Evolutionary conservation across 1,140 invertebrate genomes (phyloP).

Genomic region (Oreohelix idahoensis): DNA sequence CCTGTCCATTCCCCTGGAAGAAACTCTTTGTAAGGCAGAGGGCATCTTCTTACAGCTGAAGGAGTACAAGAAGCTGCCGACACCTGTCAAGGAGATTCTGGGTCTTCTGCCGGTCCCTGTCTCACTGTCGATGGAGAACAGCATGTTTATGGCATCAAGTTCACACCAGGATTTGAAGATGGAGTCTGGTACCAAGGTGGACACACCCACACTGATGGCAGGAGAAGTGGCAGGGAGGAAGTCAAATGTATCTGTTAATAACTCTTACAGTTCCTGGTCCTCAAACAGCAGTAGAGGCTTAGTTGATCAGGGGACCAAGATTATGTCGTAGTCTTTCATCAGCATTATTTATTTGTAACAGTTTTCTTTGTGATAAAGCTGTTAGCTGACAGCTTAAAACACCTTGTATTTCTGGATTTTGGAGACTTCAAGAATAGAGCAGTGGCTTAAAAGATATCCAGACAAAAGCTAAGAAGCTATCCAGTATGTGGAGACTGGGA

Average conservation of each 20-base stretch:
- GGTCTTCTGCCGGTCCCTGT: slow-evolving; percentile 48
- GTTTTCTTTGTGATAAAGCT: too few species aligned
- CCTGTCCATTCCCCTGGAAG: slow-evolving; percentile 85
- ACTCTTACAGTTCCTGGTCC: background rate
- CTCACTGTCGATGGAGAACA: slow-evolving; percentile 33
- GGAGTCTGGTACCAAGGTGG: background rate
- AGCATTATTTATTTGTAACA: too few species aligned
- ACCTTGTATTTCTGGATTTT: too few species aligned
- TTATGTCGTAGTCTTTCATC: background rate
- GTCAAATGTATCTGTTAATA: slow-evolving; percentile 30
- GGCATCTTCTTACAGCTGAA: slow-evolving; percentile 89
- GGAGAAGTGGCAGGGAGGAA: slow-evolving; percentile 43
- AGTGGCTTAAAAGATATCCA: too few species aligned
- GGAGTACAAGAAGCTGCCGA: slow-evolving; percentile 72
- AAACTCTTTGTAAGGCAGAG: slow-evolving; percentile 87
- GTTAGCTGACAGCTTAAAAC: too few species aligned
- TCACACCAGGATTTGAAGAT: background rate
- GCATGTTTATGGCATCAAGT: slow-evolving; percentile 8
- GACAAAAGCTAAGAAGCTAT: too few species aligned
- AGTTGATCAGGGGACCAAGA: background rate
- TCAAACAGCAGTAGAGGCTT: background rate
- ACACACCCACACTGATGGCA: slow-evolving; percentile 44
- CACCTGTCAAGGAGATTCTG: slow-evolving; percentile 63
- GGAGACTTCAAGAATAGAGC: too few species aligned
- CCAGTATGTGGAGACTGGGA: too few species aligned